Percentiles rank a stretch among this genome's conserved stretches.
phyloP scores from a whole-genome alignment of 2,113 vertebrate species.

The Pongo pygmaeus region DNA sequence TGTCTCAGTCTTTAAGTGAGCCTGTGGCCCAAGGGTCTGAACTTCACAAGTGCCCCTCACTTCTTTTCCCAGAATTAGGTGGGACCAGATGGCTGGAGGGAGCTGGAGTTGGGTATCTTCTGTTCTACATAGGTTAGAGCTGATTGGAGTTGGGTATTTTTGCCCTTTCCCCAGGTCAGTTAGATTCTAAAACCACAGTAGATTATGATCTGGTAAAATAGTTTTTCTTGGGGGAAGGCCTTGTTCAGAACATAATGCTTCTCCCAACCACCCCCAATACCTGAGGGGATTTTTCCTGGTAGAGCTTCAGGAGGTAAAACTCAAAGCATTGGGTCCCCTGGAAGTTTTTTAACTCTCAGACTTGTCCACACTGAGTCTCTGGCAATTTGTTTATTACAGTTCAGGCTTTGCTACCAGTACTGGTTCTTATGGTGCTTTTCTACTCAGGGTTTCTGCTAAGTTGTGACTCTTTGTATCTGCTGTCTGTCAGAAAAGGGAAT shows the following conservation, averaged over 20 bases:
- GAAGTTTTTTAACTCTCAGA: neutral
- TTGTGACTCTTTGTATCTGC: neutral
- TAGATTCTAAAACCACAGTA: neutral
- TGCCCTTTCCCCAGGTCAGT: neutral
- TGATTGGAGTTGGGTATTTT: neutral
- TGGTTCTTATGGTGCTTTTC: neutral
- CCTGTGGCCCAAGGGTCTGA: neutral
- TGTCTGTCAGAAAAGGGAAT: neutral
- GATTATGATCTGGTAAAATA: neutral
- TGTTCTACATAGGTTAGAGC: too few species aligned
- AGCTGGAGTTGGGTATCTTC: neutral
- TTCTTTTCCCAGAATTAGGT: neutral
- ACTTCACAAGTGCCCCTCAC: neutral
- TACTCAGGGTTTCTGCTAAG: neutral
- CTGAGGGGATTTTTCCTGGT: neutral
- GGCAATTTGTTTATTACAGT: neutral
- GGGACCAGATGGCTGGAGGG: neutral
- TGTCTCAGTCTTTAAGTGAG: neutral
- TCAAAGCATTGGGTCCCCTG: neutral
- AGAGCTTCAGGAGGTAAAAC: neutral
- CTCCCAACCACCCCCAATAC: neutral
- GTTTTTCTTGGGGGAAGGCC: neutral
- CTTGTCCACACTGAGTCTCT: neutral
- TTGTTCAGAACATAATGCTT: neutral
- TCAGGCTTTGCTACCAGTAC: neutral